phyloP scores from a whole-genome alignment of 2,797 vertebrate genomes.

The Eidolon dupreanum region DNA sequence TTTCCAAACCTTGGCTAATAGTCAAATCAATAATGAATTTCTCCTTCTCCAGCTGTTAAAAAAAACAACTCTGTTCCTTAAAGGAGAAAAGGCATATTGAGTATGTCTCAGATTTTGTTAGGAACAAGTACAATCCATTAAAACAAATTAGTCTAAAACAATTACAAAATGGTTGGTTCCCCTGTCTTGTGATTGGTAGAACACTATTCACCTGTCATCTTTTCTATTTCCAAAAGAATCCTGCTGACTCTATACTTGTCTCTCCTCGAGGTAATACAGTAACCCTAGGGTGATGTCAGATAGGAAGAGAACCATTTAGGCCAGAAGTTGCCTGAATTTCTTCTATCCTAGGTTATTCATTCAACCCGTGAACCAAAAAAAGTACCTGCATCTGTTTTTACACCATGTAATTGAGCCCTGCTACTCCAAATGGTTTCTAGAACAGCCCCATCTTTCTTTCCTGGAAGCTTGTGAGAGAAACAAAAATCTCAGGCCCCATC shows the following conservation, averaged over 20 bases:
- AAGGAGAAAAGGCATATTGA: slow-evolving; percentile 7
- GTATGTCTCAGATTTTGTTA: slow-evolving; percentile 30
- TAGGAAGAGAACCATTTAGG: neutral
- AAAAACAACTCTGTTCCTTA: neutral
- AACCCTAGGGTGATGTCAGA: neutral
- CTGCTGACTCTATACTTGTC: neutral
- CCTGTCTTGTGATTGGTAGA: neutral
- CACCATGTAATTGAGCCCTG: too few species aligned
- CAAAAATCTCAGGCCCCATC: neutral
- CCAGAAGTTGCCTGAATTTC: neutral
- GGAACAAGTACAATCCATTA: neutral
- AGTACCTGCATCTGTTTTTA: neutral
- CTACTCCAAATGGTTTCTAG: neutral
- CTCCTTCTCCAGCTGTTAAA: slow-evolving; percentile 2
- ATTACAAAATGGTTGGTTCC: slow-evolving; percentile 3
- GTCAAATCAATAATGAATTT: slow-evolving; percentile 30
- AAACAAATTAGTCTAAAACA: neutral
- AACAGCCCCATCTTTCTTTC: neutral
- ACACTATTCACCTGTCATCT: neutral
- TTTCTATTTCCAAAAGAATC: neutral
- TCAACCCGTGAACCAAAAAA: neutral
- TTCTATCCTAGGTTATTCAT: neutral
- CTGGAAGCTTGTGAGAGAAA: neutral
- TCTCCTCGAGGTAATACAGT: neutral
- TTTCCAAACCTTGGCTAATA: slow-evolving; percentile 15